Base-by-base conservation (phyloP, 1,140 invertebrate genomes). In the Macrobrachium nipponense region DNA sequence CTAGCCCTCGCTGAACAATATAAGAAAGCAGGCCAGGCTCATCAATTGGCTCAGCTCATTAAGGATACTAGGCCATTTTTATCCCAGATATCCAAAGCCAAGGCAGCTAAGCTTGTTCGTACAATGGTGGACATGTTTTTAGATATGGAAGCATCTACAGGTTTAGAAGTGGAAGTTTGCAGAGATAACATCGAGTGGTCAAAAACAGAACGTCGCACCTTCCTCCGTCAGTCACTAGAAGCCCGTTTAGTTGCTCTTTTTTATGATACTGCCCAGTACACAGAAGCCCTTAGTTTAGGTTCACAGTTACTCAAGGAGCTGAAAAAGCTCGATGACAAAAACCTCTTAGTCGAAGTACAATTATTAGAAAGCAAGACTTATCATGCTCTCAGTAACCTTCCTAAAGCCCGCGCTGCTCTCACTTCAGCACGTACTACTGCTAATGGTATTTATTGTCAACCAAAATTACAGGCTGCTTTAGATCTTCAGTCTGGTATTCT, bases 281-380 rank as follows among this genome's bases (percentile, higher is more conserved):
- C 94, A 70, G 97, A 98, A 91, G 97, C 97, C 11, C 92, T 98
- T 23, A 92, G 94, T 72, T 92, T 98, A 60, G 96, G 96, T 73
- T 95, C 96, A 0, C 94, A 94, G 83, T 92, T 99, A 51, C 92
- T 99, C 51, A 95, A 95, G 90, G 99, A 99, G 91, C 92, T 99
- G 58, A 99, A 99, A 91, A 99, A 99, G 91, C 92, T 99, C 90
- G 99, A 99, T 93, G 99, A 99, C 90, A 99, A 99, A 92, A 98
- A 99, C 92, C 93, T 99, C 79, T 92, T 99, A 80, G 98, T 99
- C 0, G 98, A 99, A 92, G 96, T 95, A 10, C 97, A 99, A 90
- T 92, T 99, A 70, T 92, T 99, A 87, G 98, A 99, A 91, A 99
- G 98, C 92, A 99, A 99, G 94, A 98, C 97, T 51, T 99, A 99